phyloP scores from a whole-genome alignment of 2,113 vertebrate species.

The Forbesichthys agassizii region DNA sequence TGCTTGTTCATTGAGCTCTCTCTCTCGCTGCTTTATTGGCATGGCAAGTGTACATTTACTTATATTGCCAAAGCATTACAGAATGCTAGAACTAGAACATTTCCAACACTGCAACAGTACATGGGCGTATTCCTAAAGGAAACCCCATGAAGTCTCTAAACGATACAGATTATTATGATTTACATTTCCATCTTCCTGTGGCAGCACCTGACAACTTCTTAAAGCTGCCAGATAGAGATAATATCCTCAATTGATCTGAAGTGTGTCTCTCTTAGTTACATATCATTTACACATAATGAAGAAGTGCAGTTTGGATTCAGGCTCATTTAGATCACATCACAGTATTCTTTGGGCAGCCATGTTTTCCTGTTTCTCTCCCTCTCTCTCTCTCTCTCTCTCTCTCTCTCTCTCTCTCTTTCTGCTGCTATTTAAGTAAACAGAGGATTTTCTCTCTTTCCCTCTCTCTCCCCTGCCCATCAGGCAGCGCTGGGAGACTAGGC shows the following conservation, averaged over 20 bases:
- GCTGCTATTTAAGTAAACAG: slow-evolving; percentile 41
- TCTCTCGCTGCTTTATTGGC: background rate
- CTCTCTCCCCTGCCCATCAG: slow-evolving; percentile 28
- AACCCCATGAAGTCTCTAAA: too few species aligned
- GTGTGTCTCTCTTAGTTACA: too few species aligned
- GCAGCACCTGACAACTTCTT: slow-evolving; percentile 9
- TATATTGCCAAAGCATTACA: background rate
- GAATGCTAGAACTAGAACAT: too few species aligned
- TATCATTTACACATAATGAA: too few species aligned
- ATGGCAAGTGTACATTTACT: background rate
- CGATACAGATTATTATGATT: background rate
- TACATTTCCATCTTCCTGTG: slow-evolving; percentile 9
- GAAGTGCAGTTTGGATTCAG: too few species aligned
- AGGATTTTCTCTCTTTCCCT: slow-evolving; percentile 39
- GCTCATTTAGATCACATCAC: too few species aligned
- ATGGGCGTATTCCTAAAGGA: too few species aligned
- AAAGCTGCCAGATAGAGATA: too few species aligned
- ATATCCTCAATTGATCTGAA: too few species aligned
- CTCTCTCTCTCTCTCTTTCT: background rate
- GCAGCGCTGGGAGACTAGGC: slow-evolving; percentile 41
- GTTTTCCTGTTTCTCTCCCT: slow-evolving; percentile 26
- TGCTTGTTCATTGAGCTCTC: background rate
- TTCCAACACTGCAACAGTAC: too few species aligned
- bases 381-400: slow-evolving; percentile 13
- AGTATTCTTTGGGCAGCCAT: too few species aligned